phyloP scores from a whole-genome alignment of 2,888 invertebrate species.

The Micropterix aruncella region DNA sequence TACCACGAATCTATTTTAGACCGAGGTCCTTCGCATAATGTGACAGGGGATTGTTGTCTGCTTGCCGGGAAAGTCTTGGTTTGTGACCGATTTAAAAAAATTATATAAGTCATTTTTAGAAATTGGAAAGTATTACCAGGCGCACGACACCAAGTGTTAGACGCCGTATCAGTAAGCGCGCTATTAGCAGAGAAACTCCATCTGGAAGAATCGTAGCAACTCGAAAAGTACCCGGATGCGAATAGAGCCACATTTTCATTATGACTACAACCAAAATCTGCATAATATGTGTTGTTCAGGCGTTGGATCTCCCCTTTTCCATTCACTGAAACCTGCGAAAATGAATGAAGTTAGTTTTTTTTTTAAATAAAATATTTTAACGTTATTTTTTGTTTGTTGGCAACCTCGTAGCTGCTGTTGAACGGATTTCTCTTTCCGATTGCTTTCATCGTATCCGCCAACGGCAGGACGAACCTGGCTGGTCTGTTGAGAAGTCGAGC shows the following conservation, averaged over 20 bases:
- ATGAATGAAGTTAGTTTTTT: too few species aligned
- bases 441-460: constrained; percentile 49
- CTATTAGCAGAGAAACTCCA: constrained; percentile 33
- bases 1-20: too few species aligned
- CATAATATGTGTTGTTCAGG: constrained; percentile 27
- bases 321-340: constrained; percentile 36
- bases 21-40: too few species aligned
- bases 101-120: too few species aligned
- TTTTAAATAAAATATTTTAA: too few species aligned
- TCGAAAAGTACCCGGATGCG: constrained; percentile 19
- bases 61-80: too few species aligned
- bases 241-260: constrained; percentile 23
- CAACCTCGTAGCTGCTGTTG: constrained; percentile 37
- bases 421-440: constrained; percentile 40
- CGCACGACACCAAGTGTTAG: constrained; percentile 53
- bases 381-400: too few species aligned
- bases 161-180: constrained; percentile 48
- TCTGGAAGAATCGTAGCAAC: constrained; percentile 37
- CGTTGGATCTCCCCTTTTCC: constrained; percentile 40
- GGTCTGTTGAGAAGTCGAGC: constrained; percentile 42
- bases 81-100: too few species aligned
- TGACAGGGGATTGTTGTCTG: too few species aligned
- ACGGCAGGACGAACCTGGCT: constrained; percentile 46
- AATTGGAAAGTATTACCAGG: too few species aligned
- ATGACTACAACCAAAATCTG: constrained; percentile 24